Percentiles rank a stretch among this genome's conserved stretches.
Evolutionary conservation across 2,797 vertebrate species (phyloP).

Genomic region (Anguilla marmorata): DNA sequence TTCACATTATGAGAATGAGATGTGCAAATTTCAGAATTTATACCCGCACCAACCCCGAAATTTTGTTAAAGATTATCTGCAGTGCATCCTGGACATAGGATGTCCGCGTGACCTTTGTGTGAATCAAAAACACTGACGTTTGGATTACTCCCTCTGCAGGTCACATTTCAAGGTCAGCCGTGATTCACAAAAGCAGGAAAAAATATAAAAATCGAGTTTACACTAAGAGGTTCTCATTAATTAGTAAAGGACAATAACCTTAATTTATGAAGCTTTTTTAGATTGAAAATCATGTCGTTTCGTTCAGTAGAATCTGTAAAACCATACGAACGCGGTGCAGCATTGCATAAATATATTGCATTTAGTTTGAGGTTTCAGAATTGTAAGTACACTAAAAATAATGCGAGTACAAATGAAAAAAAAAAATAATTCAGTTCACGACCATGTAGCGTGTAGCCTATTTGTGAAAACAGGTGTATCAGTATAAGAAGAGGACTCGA

Average conservation of each 20-base stretch:
- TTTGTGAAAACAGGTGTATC: not conserved
- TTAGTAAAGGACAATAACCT: not conserved
- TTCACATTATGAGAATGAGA: not conserved
- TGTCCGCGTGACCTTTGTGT: conserved; percentile 9
- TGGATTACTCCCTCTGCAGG: conserved; percentile 25
- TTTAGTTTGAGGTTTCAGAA: not conserved
- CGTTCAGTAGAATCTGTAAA: not conserved
- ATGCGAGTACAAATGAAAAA: not conserved
- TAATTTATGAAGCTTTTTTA: not conserved
- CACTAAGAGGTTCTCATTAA: not conserved
- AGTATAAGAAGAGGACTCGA: not conserved
- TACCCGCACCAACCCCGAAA: not conserved
- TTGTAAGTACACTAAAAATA: not conserved
- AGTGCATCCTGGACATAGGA: not conserved
- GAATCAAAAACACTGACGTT: conserved; percentile 4
- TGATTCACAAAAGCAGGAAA: conserved; percentile 24
- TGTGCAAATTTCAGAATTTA: not conserved
- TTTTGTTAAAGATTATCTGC: conserved; percentile 3
- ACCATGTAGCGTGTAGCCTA: not conserved
- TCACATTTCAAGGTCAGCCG: conserved; percentile 12
- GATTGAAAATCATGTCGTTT: not conserved
- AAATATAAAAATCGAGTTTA: not conserved
- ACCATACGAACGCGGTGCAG: not conserved
- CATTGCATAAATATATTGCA: not conserved
- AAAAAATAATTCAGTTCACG: not conserved